These are phyloP conservation scores for Notothenia rossii DNA, from an alignment of 2,113 vertebrate genomes.

Conservation along the genomic window DNA sequence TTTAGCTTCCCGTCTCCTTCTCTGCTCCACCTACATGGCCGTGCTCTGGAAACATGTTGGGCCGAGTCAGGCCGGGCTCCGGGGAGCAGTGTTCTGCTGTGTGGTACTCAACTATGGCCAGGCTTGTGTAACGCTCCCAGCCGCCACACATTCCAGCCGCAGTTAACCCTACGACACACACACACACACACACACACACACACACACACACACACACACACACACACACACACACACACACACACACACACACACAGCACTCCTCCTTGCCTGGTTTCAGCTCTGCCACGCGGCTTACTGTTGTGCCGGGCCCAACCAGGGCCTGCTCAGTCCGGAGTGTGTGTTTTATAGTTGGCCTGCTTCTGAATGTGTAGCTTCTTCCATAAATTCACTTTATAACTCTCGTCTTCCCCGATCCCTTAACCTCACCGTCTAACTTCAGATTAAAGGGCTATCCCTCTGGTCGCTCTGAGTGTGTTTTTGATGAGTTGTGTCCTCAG, in stretches of 20 bases:
- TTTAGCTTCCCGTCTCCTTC: conserved; percentile 25
- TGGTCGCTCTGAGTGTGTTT: not conserved
- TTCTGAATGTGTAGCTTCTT: conserved; percentile 10
- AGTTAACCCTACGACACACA: conserved; percentile 74
- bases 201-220: conserved; percentile 28
- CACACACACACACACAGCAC: conserved; percentile 23
- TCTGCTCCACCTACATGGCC: conserved; percentile 54
- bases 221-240: conserved; percentile 49
- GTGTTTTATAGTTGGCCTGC: conserved; percentile 54
- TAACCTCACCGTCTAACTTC: conserved; percentile 3
- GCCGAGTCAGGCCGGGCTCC: conserved; percentile 66
- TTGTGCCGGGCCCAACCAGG: conserved; percentile 58
- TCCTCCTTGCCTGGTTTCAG: conserved; percentile 52
- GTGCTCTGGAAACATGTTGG: conserved; percentile 56
- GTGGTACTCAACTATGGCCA: conserved; percentile 77
- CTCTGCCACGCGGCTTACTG: conserved; percentile 42
- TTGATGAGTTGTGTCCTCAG: conserved; percentile 13
- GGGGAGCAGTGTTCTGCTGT: conserved; percentile 80
- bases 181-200: conserved; percentile 12
- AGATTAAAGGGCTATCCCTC: not conserved
- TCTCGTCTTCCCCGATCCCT: conserved; percentile 14
- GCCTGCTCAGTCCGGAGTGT: conserved; percentile 36
- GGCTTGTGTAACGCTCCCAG: conserved; percentile 76
- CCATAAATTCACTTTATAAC: conserved; percentile 3
- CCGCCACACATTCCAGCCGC: conserved; percentile 74